A percentile compares a stretch with the other conserved stretches of the same genome.
Evolutionary conservation across 2,797 vertebrate species (phyloP).

Genomic region (Microcaecilia unicolor): DNA sequence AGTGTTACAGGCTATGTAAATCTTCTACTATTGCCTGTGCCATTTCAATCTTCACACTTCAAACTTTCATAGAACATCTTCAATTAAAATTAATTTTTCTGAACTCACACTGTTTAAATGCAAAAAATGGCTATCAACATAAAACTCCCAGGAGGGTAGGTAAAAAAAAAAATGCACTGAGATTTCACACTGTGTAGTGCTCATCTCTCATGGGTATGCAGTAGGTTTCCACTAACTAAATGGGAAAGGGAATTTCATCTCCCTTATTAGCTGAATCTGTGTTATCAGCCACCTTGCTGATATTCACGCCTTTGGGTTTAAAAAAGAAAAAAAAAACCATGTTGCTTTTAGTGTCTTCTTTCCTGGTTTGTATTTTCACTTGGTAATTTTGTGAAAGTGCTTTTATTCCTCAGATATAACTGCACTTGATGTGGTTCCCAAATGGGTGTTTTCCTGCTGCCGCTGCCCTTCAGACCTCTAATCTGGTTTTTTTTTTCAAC

Average conservation of each 20-base stretch:
- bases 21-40: slow-evolving; percentile 15
- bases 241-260: slow-evolving; percentile 31
- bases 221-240: slow-evolving; percentile 41
- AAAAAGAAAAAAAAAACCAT: slow-evolving; percentile 1
- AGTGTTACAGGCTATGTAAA: slow-evolving; percentile 21
- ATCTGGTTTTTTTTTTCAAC: too few species aligned
- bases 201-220: slow-evolving; percentile 39
- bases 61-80: slow-evolving; percentile 25
- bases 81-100: slow-evolving; percentile 32
- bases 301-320: too few species aligned
- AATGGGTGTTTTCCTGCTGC: too few species aligned
- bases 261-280: slow-evolving; percentile 12
- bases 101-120: slow-evolving; percentile 34
- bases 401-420: too few species aligned
- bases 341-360: not conserved
- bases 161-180: slow-evolving; percentile 41
- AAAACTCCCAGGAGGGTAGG: slow-evolving; percentile 34
- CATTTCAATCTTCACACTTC: slow-evolving; percentile 6
- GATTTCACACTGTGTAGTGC: slow-evolving; percentile 45
- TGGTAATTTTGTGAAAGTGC: too few species aligned
- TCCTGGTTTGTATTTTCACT: too few species aligned
- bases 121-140: slow-evolving; percentile 25
- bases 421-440: too few species aligned
- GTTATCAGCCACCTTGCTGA: slow-evolving; percentile 23
- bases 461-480: too few species aligned